A percentile compares a stretch with the other conserved stretches of the same genome.
Evolutionary conservation across 2,888 invertebrate species (phyloP).

Genomic region (Papilio protenor): DNA sequence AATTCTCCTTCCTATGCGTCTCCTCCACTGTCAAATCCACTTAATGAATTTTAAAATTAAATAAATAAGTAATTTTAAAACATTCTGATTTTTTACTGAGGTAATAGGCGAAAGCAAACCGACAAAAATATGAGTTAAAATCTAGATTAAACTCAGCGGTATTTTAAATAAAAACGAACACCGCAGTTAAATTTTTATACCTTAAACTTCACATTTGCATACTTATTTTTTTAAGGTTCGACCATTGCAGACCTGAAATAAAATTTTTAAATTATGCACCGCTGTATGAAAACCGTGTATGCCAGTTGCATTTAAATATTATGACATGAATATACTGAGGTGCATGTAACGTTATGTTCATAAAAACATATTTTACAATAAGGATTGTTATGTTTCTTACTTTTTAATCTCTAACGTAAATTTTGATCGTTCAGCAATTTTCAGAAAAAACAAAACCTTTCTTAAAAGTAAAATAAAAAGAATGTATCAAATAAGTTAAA

Average conservation of each 20-base stretch:
- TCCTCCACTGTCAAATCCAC: no score
- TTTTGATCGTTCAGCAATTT: neutral
- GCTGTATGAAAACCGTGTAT: neutral
- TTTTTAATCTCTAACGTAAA: neutral
- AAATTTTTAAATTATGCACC: slow-evolving; percentile 18
- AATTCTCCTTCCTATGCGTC: no score
- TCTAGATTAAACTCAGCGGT: neutral
- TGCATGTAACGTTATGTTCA: neutral
- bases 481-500: no score
- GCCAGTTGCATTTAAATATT: slow-evolving; percentile 11
- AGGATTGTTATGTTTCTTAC: neutral
- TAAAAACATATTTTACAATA: neutral
- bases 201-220: slow-evolving; percentile 21
- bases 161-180: neutral
- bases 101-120: slow-evolving; percentile 7
- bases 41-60: no score
- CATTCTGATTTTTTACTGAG: neutral
- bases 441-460: no score
- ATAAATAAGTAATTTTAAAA: neutral
- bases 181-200: slow-evolving; percentile 17
- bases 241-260: slow-evolving; percentile 23
- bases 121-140: slow-evolving; percentile 13
- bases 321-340: neutral
- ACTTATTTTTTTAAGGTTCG: slow-evolving; percentile 12
- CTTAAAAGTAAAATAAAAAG: no score